Percentiles rank a stretch among this genome's conserved stretches.
These are phyloP conservation scores for Zhuqinia jingwanae DNA, from an alignment of 2,888 invertebrate species.

Conservation along the genomic window DNA sequence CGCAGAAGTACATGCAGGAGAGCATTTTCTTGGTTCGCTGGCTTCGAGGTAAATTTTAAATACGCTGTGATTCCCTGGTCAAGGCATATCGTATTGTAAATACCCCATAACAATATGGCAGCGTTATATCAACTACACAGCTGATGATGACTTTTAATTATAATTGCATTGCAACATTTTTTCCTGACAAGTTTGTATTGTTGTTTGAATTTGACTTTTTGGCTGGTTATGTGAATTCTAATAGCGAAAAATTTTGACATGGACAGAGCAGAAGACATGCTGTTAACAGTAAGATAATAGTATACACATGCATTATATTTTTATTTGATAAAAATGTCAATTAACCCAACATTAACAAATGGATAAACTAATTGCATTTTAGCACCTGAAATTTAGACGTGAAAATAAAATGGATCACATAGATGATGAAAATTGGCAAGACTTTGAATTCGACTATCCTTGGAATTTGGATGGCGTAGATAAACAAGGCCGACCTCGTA, in stretches of 20 bases:
- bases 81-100: no score
- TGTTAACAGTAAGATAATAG: slow-evolving; percentile 29
- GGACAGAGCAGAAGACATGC: slow-evolving; percentile 55
- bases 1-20: slow-evolving; percentile 66
- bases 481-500: slow-evolving; percentile 65
- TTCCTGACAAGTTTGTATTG: no score
- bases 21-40: slow-evolving; percentile 63
- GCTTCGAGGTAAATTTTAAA: slow-evolving; percentile 53
- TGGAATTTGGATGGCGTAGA: slow-evolving; percentile 37
- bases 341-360: no score
- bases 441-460: slow-evolving; percentile 53
- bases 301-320: not conserved
- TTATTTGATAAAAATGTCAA: not conserved
- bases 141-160: no score
- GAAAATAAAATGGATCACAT: slow-evolving; percentile 47
- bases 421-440: slow-evolving; percentile 56
- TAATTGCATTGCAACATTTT: no score
- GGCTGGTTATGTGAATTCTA: no score
- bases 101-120: no score
- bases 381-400: slow-evolving; percentile 57
- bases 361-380: not conserved
- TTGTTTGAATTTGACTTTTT: no score
- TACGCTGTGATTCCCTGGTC: no score
- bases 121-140: no score
- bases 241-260: slow-evolving; percentile 55